Conservation (phyloP, 2,888 invertebrate species). For the Zygaena filipendulae region DNA sequence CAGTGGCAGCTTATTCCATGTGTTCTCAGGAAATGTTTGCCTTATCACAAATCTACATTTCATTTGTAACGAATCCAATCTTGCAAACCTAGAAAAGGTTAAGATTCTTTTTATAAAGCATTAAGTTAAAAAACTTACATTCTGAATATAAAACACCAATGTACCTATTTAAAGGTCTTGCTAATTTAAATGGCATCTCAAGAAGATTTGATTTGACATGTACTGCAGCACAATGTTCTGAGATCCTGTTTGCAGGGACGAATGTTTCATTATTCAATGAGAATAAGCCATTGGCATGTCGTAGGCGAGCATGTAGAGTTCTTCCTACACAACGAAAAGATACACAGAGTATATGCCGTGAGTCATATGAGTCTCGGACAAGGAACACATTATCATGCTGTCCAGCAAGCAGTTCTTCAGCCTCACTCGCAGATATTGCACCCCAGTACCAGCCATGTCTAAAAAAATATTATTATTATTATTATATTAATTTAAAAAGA, state of each 20-base stretch:
- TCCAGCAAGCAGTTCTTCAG: slow-evolving; percentile 73
- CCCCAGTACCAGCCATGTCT: slow-evolving; percentile 83
- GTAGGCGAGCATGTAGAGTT: slow-evolving; percentile 76
- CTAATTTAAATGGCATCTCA: slow-evolving; percentile 61
- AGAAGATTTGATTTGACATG: slow-evolving; percentile 56
- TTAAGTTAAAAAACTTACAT: background rate
- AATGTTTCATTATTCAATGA: slow-evolving; percentile 69
- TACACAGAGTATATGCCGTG: slow-evolving; percentile 75
- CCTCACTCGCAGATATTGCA: slow-evolving; percentile 76
- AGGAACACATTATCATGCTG: slow-evolving; percentile 80
- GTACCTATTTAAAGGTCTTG: slow-evolving; percentile 60
- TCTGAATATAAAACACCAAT: slow-evolving; percentile 2
- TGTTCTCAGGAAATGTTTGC: slow-evolving; percentile 73
- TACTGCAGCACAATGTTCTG: slow-evolving; percentile 59
- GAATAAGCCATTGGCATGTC: slow-evolving; percentile 77
- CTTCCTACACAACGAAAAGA: slow-evolving; percentile 77
- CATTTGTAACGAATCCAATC: slow-evolving; percentile 74
- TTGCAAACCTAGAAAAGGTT: slow-evolving; percentile 76
- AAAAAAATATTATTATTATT: slow-evolving; percentile 18
- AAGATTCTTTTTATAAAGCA: background rate
- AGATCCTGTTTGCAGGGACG: slow-evolving; percentile 58
- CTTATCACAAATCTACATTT: slow-evolving; percentile 80
- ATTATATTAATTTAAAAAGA: too few species aligned
- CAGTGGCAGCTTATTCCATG: slow-evolving; percentile 75
- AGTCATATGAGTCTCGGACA: slow-evolving; percentile 78